phyloP scores from a whole-genome alignment of 2,888 invertebrate species.

The Leucophora obtusa region DNA sequence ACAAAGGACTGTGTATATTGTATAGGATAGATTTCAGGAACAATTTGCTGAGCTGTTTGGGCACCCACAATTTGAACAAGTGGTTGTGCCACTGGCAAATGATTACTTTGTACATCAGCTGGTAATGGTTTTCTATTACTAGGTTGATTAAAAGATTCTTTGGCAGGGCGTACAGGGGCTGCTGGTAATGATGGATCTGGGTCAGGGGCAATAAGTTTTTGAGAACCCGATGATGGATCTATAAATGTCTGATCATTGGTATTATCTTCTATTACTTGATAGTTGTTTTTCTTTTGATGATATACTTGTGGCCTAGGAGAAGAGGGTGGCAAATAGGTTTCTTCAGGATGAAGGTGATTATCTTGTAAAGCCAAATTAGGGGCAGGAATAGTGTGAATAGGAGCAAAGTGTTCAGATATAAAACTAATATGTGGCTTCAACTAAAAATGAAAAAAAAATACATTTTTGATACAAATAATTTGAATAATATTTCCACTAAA shows the following conservation, averaged over 20 bases:
- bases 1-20: slow-evolving; percentile 78
- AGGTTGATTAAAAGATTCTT: slow-evolving; percentile 78
- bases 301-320: slow-evolving; percentile 70
- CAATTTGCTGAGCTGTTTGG: slow-evolving; percentile 78
- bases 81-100: slow-evolving; percentile 72
- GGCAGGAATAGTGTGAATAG: slow-evolving; percentile 92
- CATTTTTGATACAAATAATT: neutral
- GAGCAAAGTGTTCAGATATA: slow-evolving; percentile 94
- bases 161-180: slow-evolving; percentile 76
- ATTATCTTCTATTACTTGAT: slow-evolving; percentile 81
- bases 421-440: slow-evolving; percentile 73
- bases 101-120: slow-evolving; percentile 75
- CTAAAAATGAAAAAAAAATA: slow-evolving; percentile 62
- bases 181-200: slow-evolving; percentile 79
- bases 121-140: slow-evolving; percentile 78
- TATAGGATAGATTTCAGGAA: slow-evolving; percentile 79
- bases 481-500: neutral
- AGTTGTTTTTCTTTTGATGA: slow-evolving; percentile 72
- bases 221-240: slow-evolving; percentile 77
- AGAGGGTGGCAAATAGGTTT: slow-evolving; percentile 69
- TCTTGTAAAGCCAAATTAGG: slow-evolving; percentile 82
- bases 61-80: slow-evolving; percentile 76
- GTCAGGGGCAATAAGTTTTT: slow-evolving; percentile 80
- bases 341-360: slow-evolving; percentile 74
- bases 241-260: slow-evolving; percentile 78